Base-by-base conservation (phyloP, 2,888 invertebrate genomes). In the Euproctis similis region DNA sequence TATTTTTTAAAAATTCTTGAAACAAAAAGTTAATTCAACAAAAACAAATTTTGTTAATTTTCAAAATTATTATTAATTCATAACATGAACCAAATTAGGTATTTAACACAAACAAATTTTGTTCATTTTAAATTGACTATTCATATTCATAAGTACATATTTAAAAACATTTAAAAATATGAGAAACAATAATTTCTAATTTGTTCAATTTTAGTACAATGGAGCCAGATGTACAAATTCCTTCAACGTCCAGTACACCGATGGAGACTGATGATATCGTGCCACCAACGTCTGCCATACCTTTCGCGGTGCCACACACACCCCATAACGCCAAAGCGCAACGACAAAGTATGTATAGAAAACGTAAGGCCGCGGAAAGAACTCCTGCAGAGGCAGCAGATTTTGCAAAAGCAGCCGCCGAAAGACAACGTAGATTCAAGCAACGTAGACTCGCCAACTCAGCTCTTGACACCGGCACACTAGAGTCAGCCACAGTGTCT, bases 401-500 rank as follows among this genome's bases (percentile, higher is more conserved):
- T 34, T 36, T 36, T 36, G 36, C 37, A 39, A 49, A 46, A 49
- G 36, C 42, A 30, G 46, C 37, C 31, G 44, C 46, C 26, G 44
- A 49, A 35, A 49, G 46, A 37, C 46, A 46, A 36, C 49, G 49
- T 26, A 45, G 30, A 21, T 41, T 27, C 38, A 44, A 36, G 34
- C 39, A 26, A 43, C 45, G 43, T 37, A 45, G 31, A 48, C 24
- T 25, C 28, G 46, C 39, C 25, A 41, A 39, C 35, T 32, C 29
- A 32, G 39, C 46, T 32, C 39, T 39, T 32, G 37, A 18, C 18
- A 18, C 18, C 18, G 18, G 18, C 18, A 18, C 18, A 18, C 18
- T 18, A 18, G 18, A 44, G 31, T 32, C 40, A 27, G 26, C 40
- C 24, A 30, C 40, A 30, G 29, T 26, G 28, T 31, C 37, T 27